Evolutionary conservation across 2,113 vertebrate species (phyloP).

Genomic region (Lophotis ruficrista): DNA sequence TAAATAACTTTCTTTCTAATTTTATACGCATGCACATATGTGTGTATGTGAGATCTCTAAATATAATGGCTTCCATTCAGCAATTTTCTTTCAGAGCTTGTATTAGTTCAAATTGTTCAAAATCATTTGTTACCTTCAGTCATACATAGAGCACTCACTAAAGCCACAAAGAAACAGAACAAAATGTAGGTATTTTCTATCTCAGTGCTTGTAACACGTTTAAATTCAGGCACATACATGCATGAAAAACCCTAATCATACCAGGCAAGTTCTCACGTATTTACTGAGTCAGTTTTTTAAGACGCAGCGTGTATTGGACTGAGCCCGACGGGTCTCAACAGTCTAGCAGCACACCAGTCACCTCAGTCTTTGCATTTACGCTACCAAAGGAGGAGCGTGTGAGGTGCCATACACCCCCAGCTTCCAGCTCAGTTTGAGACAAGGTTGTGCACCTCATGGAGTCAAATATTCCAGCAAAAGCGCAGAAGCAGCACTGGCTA

Average conservation of each 20-base stretch:
- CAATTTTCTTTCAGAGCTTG: not conserved
- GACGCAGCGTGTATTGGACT: not conserved
- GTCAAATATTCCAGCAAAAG: not conserved
- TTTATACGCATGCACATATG: rapidly evolving
- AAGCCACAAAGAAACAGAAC: not conserved
- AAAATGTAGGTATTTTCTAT: not conserved
- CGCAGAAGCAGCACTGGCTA: not conserved
- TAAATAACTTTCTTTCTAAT: not conserved
- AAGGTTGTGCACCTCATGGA: not conserved
- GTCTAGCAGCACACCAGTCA: not conserved
- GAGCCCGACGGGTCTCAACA: not conserved
- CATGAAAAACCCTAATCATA: not conserved
- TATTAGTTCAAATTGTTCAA: not conserved
- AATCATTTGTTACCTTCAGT: not conserved
- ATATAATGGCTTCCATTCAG: not conserved
- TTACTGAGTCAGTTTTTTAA: not conserved
- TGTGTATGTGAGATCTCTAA: not conserved
- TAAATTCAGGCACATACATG: not conserved
- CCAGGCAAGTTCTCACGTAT: not conserved
- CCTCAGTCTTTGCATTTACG: not conserved
- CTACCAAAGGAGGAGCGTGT: rapidly evolving
- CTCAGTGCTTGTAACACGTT: not conserved
- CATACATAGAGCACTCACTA: not conserved
- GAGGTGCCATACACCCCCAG: not conserved
- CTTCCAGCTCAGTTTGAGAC: not conserved